Base-by-base conservation (phyloP, 2,888 invertebrate genomes). In the Agonum fuliginosum region DNA sequence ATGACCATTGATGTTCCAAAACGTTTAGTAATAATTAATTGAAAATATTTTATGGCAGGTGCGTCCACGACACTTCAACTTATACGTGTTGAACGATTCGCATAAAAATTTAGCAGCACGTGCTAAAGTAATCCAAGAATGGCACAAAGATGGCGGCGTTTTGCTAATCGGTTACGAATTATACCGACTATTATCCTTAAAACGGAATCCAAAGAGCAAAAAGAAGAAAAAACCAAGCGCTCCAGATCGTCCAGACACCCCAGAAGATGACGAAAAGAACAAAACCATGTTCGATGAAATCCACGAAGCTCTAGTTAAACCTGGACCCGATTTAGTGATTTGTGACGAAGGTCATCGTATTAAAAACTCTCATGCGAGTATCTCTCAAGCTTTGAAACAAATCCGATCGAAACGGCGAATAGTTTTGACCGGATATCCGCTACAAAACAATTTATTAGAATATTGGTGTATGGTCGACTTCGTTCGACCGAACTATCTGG, bases 381-480 rank as follows among this genome's bases (percentile, higher is more conserved):
- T 98, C 82, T 97, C 98, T 0, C 93, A 95, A 84, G 97, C 98
- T 0, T 88, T 99, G 43, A 98, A 98, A 85, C 95, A 96, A 84
- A 97, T 99, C 88, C 90, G 94, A 82, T 98, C 99, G 0, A 96
- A 97, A 84, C 91, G 99, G 12, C 90, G 99, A 79, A 94, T 99
- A 12, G 99, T 99, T 0, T 89, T 99, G 24, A 99, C 99, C 1
- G 99, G 99, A 1, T 99, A 99, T 88, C 99, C 99, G 0, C 89
- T 99, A 8, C 99, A 99, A 87, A 99, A 99, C 86, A 99, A 99
- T 86, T 89, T 99, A 14, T 88, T 97, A 75, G 97, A 97, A 85
- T 98, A 98, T 86, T 98, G 97, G 97, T 98, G 98, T 85, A 98
- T 98, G 98, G 98, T 98, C 0, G 98, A 99, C 86, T 99, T 99